Base-by-base conservation (phyloP, 1,140 invertebrate species). In the Ditylenchus dipsaci region DNA sequence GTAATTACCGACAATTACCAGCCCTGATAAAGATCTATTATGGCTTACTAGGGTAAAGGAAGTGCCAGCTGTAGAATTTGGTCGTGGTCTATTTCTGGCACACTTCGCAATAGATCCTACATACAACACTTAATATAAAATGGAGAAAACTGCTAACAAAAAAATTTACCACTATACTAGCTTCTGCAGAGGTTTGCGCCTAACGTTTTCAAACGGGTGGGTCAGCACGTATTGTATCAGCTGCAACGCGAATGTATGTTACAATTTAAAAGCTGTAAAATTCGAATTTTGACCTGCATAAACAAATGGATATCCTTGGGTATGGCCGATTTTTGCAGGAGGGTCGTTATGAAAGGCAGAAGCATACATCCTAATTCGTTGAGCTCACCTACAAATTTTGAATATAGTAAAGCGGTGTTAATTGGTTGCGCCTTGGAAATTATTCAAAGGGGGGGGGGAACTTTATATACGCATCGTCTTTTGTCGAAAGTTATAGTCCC, bases 11-110 rank as follows among this genome's bases (percentile, higher is more conserved):
- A n/a, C n/a, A n/a, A n/a, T n/a, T n/a, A n/a, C n/a, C n/a, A n/a
- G n/a, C n/a, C n/a, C n/a, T n/a, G n/a, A n/a, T n/a, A n/a, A n/a
- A n/a, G n/a, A n/a, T n/a, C n/a, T n/a, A n/a, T n/a, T n/a, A n/a
- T n/a, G n/a, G n/a, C 23, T 58, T 75, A 78, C 68, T 77, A 63
- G 53, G 76, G 74, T 30, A 57, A 21, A 42, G 17, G 17, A 15
- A 58, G 71, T 19, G 65, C 76, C 15, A 59, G 15, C 56, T 69
- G 23, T 19, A 77, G 49, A 33, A 75, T 71, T 30, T 11, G 43
- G 42, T 76, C 74, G 45, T 66, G 15, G 9, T 56, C 73, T 29
- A 75, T 30, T 56, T 63, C 64, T 5, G 65, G 59, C 17, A 66
- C 21, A 19, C 30, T 56, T 17, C 43, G 29, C 47, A 77, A 13